Conservation (phyloP, 2,888 invertebrate species). For the Harmothoe impar region DNA sequence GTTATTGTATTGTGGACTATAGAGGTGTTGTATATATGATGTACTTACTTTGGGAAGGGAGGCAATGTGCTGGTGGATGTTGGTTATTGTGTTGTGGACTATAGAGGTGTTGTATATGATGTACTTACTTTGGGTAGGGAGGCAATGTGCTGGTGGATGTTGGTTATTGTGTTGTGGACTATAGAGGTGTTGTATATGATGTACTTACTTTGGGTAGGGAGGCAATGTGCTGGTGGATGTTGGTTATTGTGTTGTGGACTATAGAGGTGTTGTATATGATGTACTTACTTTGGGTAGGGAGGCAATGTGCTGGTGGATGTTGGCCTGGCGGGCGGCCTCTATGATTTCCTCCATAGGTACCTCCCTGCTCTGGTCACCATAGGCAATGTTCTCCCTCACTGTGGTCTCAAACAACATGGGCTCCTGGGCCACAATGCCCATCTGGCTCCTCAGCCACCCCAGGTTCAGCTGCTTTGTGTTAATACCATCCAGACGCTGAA, state of each 20-base stretch:
- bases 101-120: too few relatives aligned
- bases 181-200: too few relatives aligned
- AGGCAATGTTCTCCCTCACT: slow-evolving; percentile 47
- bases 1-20: too few relatives aligned
- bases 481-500: slow-evolving; percentile 32
- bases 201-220: too few relatives aligned
- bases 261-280: too few relatives aligned
- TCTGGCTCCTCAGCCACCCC: slow-evolving; percentile 38
- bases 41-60: not conserved
- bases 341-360: slow-evolving; percentile 57
- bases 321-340: slow-evolving; percentile 49
- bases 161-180: too few relatives aligned
- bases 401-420: slow-evolving; percentile 61
- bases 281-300: slow-evolving; percentile 17
- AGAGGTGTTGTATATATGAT: too few relatives aligned
- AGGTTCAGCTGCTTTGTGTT: not conserved
- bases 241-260: too few relatives aligned
- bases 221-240: too few relatives aligned
- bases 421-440: slow-evolving; percentile 60
- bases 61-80: too few relatives aligned
- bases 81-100: too few relatives aligned
- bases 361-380: slow-evolving; percentile 57
- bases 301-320: slow-evolving; percentile 44
- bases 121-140: not conserved
- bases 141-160: too few relatives aligned